These are phyloP conservation scores for Cryptoblepharus egeriae DNA, from an alignment of 2,797 vertebrate genomes.

Conservation along the genomic window DNA sequence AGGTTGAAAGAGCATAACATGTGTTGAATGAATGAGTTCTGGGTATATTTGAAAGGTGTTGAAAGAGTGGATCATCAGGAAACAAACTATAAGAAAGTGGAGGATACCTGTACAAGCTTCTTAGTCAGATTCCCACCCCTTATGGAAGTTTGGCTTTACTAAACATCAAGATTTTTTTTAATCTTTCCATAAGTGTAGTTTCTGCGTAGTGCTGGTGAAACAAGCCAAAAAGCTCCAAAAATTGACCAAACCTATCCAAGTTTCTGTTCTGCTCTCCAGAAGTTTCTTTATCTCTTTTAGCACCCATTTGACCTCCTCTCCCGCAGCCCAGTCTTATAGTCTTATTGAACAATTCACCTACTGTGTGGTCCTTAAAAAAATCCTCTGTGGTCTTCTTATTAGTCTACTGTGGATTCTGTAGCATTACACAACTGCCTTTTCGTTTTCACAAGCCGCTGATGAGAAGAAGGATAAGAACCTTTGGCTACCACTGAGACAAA, in stretches of 20 bases:
- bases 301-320: conserved; percentile 3
- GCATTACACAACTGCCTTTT: background rate
- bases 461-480: background rate
- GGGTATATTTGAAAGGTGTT: too few species aligned
- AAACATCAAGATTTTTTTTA: background rate
- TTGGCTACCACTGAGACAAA: conserved; percentile 16
- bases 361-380: conserved; percentile 4
- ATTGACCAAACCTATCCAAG: background rate
- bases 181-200: too few species aligned
- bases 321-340: background rate
- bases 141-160: background rate
- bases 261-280: background rate
- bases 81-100: too few species aligned
- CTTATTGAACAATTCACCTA: conserved; percentile 2
- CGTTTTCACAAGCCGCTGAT: background rate
- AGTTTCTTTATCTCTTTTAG: background rate
- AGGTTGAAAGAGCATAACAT: too few species aligned
- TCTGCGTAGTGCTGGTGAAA: background rate
- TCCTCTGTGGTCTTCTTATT: background rate
- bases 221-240: background rate
- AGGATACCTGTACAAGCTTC: too few species aligned
- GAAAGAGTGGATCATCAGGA: too few species aligned
- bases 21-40: too few species aligned
- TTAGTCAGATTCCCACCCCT: background rate
- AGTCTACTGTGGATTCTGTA: background rate